Base-by-base conservation (phyloP, 2,797 vertebrate species). In the Anolis apletophallus region DNA sequence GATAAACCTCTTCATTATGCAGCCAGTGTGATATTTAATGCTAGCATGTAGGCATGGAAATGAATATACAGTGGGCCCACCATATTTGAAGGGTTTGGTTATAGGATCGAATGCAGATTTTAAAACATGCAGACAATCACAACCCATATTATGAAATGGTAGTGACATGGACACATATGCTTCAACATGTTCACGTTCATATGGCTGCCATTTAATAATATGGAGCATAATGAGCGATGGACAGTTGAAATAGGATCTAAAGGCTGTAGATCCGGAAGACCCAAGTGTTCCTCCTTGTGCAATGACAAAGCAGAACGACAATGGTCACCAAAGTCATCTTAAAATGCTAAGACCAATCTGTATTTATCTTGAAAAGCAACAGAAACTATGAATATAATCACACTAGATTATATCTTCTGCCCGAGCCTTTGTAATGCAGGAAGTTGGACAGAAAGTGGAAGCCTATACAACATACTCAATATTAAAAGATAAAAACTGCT, bases 221-320 rank as follows among this genome's bases (percentile, higher is more conserved):
- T 46, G 7, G 46, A 6, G 46, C 46, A 46, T 46, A 6, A 6
- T 46, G 46, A 46, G 4, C 1, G 46, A 46, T 46, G 5, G 46
- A 46, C 46, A 46, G 46, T 46, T 46, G 46, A 46, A 46, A 46
- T 46, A 46, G 46, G 7, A 46, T 46, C 46, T 6, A 46, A 1
- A 40, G 46, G 3, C 46, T 46, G 46, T 46, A 46, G 46, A 46
- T 46, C 3, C 5, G 46, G 46, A 46, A 46, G 46, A 46, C 46
- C 46, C 46, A 46, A 46, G 46, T 8, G 46, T 46, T 89, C 74
- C 91, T 91, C 90, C 55, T 50, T 85, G 77, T 90, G 85, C 85
- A 88, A 88, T 87, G 87, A 92, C 92, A 93, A 85, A 90, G 88
- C 91, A 91, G 79, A 89, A 82, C 90, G 89, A 90, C 2, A 0